phyloP scores from a whole-genome alignment of 2,113 vertebrate species.

The Camelus bactrianus region DNA sequence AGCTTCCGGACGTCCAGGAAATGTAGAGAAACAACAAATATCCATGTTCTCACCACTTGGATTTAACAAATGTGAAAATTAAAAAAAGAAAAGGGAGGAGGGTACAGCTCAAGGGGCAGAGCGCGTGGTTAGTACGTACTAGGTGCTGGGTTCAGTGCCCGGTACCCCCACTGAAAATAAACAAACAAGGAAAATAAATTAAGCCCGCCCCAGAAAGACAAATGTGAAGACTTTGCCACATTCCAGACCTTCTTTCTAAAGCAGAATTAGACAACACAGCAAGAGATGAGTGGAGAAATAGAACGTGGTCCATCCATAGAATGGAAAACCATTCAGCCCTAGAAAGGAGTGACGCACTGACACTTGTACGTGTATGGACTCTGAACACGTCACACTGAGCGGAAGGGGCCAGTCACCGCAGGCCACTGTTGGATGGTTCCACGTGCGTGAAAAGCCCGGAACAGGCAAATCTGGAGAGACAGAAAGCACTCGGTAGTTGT shows the following conservation, averaged over 20 bases:
- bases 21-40: background rate
- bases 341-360: background rate
- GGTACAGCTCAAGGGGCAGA: too few species aligned
- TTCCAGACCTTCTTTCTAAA: background rate
- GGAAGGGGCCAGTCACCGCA: background rate
- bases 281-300: background rate
- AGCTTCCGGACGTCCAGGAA: background rate
- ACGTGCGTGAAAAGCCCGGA: background rate
- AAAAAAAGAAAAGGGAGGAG: too few species aligned
- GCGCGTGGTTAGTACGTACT: too few species aligned
- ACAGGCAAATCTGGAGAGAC: background rate
- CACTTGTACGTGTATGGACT: accelerated
- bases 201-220: background rate
- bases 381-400: accelerated
- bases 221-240: background rate
- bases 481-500: background rate
- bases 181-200: too few species aligned
- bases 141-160: too few species aligned
- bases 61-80: background rate
- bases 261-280: background rate
- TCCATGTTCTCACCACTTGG: background rate
- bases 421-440: background rate
- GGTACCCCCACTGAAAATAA: too few species aligned
- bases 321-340: too few species aligned
- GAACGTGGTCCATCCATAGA: background rate